phyloP scores from a whole-genome alignment of 1,140 invertebrate genomes.

The Drosophila neocordata region DNA sequence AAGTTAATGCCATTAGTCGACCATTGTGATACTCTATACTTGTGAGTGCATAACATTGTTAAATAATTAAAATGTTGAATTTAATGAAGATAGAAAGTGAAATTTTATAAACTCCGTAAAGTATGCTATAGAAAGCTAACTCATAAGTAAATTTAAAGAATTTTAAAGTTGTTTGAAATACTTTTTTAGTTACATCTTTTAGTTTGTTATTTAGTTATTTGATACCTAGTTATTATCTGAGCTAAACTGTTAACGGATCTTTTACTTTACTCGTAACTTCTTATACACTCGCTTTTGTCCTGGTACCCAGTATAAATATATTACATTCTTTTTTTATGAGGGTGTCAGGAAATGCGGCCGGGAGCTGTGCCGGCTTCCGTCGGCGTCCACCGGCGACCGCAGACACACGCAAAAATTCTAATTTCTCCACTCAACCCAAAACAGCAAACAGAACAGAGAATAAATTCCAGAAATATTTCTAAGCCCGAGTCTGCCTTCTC shows the following conservation, averaged over 20 bases:
- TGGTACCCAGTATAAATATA: slow-evolving; percentile 64
- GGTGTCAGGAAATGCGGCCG: slow-evolving; percentile 58
- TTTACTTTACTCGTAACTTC: too few relatives aligned
- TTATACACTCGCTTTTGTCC: background rate
- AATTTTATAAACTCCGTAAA: too few relatives aligned
- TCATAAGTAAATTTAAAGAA: too few relatives aligned
- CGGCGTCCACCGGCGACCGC: slow-evolving; percentile 68
- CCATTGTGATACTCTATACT: background rate
- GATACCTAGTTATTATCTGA: too few relatives aligned
- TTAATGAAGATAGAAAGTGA: too few relatives aligned
- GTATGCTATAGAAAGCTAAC: too few relatives aligned
- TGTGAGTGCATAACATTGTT: too few relatives aligned
- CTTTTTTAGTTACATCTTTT: too few relatives aligned
- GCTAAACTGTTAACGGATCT: too few relatives aligned
- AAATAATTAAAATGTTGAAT: too few relatives aligned
- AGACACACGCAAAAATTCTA: slow-evolving; percentile 72
- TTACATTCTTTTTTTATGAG: slow-evolving; percentile 60
- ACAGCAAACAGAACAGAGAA: slow-evolving; percentile 36
- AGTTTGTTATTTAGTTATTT: too few relatives aligned
- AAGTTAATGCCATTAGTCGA: background rate
- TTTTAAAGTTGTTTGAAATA: too few relatives aligned
- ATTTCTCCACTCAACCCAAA: slow-evolving; percentile 66
- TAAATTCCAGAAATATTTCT: slow-evolving; percentile 80
- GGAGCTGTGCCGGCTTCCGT: slow-evolving; percentile 59
- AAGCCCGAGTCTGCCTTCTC: slow-evolving; percentile 55